Percentiles rank a stretch among this genome's conserved stretches.
Conservation (phyloP, 1,140 invertebrate genomes). For the Drosophila kepulauana region DNA sequence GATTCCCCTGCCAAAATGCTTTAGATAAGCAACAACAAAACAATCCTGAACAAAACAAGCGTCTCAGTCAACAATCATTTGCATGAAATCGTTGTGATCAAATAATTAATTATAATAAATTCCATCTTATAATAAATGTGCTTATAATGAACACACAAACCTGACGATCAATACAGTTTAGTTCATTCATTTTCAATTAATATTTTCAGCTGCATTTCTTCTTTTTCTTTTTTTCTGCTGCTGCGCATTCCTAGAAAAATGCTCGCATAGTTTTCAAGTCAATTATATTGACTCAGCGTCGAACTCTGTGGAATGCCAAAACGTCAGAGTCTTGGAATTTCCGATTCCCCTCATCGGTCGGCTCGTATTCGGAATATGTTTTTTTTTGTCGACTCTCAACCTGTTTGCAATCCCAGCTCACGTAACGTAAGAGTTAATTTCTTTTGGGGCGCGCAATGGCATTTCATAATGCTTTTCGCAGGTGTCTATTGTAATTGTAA, state of each 20-base stretch:
- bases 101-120: no score
- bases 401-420: slow-evolving; percentile 65
- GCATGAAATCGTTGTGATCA: background rate
- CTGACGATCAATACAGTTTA: no score
- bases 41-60: background rate
- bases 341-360: slow-evolving; percentile 26
- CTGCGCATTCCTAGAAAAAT: background rate
- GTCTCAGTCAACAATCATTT: background rate
- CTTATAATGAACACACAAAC: no score
- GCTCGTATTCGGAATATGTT: background rate
- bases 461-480: slow-evolving; percentile 60
- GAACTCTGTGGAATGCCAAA: slow-evolving; percentile 4
- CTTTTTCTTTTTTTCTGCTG: background rate
- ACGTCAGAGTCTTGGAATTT: slow-evolving; percentile 38
- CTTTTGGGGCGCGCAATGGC: slow-evolving; percentile 65
- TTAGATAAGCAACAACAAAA: background rate
- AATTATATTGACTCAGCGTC: slow-evolving; percentile 32
- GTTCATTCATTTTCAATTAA: no score
- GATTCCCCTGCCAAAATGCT: slow-evolving; percentile 10
- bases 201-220: background rate
- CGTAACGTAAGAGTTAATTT: slow-evolving; percentile 70
- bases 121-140: no score
- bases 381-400: slow-evolving; percentile 13
- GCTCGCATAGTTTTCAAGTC: slow-evolving; percentile 13
- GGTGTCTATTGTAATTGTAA: slow-evolving; percentile 71